Evolutionary conservation across 2,797 vertebrate genomes (phyloP), one percentile per base, ranked within the genome.

Genomic region (Pempheris klunzingeri): DNA sequence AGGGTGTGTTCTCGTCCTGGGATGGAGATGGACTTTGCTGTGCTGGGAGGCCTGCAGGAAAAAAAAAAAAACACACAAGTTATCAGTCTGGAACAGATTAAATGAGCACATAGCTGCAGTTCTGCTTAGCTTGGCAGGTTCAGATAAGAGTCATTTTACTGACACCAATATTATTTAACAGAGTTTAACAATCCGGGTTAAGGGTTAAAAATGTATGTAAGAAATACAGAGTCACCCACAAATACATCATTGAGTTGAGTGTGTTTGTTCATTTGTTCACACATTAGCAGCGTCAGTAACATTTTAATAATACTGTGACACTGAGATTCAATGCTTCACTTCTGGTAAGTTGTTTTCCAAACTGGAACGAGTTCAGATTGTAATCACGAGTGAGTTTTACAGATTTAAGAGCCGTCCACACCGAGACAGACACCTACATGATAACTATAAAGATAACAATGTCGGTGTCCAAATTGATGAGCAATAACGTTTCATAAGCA

Each of bases 11-110:
- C 97, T 69, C 93, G 97, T 34, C 97, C 97, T 0, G 97, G 93
- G 80, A 99, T 90, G 36, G 94, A 94, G 92, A 98, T 97, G 82
- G 96, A 97, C 88, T 99, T 99, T 66, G 97, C 97, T 0, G 97
- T 97, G 87, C 96, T 97, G 4, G 96, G 96, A 52, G 98, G 96
- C 66, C 98, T 97, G 78, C 30, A 15, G 44, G 34, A 38, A 43
- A n/a, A 54, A 9, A 32, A 12, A 36, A 26, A 41, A 24, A 44
- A 8, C 69, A 50, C 24, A 55, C 22, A 8, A 34, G 30, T 41
- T 28, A 73, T 87, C 74, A 82, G 66, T 38, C 18, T 66, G 76
- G 74, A 81, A 47, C 34, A 70, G 64, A 85, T 64, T 43, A 77
- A 54, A 80, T n/a, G 36, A 76, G 53, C 54, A 50, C 53, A 60